Evolutionary conservation across 2,797 vertebrate species (phyloP).

Genomic region (Distichodus sexfasciatus): DNA sequence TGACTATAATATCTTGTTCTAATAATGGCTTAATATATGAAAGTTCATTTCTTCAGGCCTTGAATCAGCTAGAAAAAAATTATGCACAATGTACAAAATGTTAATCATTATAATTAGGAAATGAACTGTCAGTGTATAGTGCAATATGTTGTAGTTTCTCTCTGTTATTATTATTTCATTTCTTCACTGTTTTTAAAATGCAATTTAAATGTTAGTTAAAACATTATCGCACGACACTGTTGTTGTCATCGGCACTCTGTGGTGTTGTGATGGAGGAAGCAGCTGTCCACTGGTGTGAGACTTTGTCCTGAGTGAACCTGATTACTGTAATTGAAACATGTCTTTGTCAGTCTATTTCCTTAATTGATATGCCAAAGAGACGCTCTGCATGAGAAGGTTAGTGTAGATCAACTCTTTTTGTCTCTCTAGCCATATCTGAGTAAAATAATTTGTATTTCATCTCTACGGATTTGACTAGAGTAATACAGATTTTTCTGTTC

Average conservation of each 20-base stretch:
- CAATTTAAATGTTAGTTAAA: no score
- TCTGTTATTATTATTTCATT: not conserved
- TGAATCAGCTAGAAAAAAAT: no score
- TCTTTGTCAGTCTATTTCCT: not conserved
- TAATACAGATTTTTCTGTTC: not conserved
- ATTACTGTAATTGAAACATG: slow-evolving; percentile 29
- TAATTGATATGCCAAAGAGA: slow-evolving; percentile 19
- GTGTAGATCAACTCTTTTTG: not conserved
- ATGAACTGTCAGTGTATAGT: not conserved
- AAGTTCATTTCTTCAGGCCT: no score
- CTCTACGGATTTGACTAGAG: not conserved
- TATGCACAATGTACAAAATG: no score
- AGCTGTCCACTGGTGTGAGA: not conserved
- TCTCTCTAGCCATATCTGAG: not conserved
- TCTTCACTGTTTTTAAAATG: not conserved
- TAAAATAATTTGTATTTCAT: not conserved
- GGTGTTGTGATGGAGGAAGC: not conserved
- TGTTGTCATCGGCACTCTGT: not conserved
- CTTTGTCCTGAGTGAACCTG: slow-evolving; percentile 5
- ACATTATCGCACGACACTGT: not conserved
- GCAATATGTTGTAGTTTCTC: not conserved
- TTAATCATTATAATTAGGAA: no score
- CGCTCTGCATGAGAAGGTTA: not conserved
- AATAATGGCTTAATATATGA: not conserved
- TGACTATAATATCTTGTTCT: not conserved